phyloP scores from a whole-genome alignment of 2,113 vertebrate species.

The Heptranchias perlo region DNA sequence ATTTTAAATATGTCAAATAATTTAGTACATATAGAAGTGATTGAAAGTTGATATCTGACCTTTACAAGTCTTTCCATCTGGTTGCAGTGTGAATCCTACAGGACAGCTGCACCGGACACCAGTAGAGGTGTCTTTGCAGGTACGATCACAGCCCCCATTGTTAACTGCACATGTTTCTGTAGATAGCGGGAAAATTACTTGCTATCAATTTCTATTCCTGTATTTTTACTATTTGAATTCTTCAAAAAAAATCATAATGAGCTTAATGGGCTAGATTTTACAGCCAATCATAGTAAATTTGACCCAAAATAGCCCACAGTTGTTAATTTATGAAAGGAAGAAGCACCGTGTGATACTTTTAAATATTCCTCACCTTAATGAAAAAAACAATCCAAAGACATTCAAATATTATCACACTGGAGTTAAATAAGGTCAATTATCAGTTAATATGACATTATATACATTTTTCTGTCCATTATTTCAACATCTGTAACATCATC shows the following conservation, averaged over 20 bases:
- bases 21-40: not conserved
- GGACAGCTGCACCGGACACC: slow-evolving; percentile 97
- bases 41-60: slow-evolving; percentile 55
- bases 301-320: not conserved
- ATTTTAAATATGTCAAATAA: not conserved
- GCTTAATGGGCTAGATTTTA: not conserved
- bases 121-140: slow-evolving; percentile 92
- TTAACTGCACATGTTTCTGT: slow-evolving; percentile 93
- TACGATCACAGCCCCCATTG: slow-evolving; percentile 94
- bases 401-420: too few relatives aligned
- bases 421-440: too few relatives aligned
- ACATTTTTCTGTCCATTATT: too few relatives aligned
- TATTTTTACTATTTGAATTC: not conserved
- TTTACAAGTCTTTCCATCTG: slow-evolving; percentile 93
- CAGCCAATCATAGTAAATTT: not conserved
- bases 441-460: too few relatives aligned
- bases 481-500: too few relatives aligned
- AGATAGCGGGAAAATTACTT: slow-evolving; percentile 42
- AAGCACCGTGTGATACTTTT: not conserved
- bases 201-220: not conserved
- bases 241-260: not conserved
- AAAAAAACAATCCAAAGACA: not conserved
- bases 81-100: slow-evolving; percentile 83
- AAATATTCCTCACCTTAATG: not conserved
- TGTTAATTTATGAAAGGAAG: not conserved